Evolutionary conservation across 2,113 vertebrate genomes (phyloP), one percentile per base, ranked within the genome.

Genomic region (Tichodroma muraria): DNA sequence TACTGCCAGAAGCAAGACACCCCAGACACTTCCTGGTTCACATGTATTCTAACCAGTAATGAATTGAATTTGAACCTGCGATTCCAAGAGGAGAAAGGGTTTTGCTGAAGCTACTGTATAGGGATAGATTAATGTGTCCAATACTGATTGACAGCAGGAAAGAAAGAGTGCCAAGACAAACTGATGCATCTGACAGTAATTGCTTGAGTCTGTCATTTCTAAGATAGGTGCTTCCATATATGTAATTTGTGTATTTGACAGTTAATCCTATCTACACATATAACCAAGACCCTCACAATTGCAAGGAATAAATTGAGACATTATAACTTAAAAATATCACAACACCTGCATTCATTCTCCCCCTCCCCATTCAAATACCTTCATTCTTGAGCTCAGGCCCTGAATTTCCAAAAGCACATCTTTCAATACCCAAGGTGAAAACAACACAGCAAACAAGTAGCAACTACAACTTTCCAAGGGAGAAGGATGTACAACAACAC

Each of bases 101-200:
- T 64, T 76, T 83, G n/a, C 54, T 88, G 66, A 85, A 86, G 60
- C 50, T 64, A 76, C 59, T 35, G 30, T 28, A 63, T 5, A 69
- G 31, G 19, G 14, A 72, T 53, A 71, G 37, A 88, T 38, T n/a
- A 77, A 53, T 35, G 10, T 27, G 23, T 85, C 65, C 78, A 77
- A 42, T 73, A 76, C 42, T 73, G 33, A 89, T 57, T 82, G 85
- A 76, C 1, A 80, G 28, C 2, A 6, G 42, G 54, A 76, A 90
- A 80, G 49, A 76, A 78, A 33, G 35, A 52, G 25, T 47, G 50
- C 28, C 47, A 94, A 83, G 79, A 94, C 28, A 73, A 91, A 93
- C 14, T 44, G 42, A 90, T 76, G 31, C 24, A 53, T 65, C 37
- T 69, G 59, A 82, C 57, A 89, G n/a, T 72, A 89, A 85, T 5